These are phyloP conservation scores for Eupithecia dodoneata DNA, from an alignment of 2,888 invertebrate genomes.

Conservation along the genomic window DNA sequence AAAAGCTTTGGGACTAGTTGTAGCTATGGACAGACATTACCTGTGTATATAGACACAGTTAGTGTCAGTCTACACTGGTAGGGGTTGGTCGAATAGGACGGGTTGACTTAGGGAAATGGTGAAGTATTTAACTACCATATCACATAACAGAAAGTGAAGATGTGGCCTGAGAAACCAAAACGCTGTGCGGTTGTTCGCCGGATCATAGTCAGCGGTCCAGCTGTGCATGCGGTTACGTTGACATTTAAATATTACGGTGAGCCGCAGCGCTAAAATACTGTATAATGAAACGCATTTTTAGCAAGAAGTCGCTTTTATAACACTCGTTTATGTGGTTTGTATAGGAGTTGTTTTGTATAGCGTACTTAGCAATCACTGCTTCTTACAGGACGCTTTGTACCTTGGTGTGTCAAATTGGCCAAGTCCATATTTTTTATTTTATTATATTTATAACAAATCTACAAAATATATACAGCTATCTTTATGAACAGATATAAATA, in stretches of 20 bases:
- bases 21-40: neutral
- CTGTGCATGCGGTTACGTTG: too few relatives aligned
- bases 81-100: neutral
- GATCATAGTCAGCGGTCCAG: too few relatives aligned
- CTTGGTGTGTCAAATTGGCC: neutral
- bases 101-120: neutral
- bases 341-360: neutral
- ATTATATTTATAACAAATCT: neutral
- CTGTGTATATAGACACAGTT: neutral
- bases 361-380: neutral
- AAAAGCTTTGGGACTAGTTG: conserved; percentile 7
- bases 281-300: too few relatives aligned
- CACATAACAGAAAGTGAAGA: neutral
- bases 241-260: too few relatives aligned
- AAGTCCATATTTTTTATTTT: neutral
- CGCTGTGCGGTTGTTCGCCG: too few relatives aligned
- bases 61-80: neutral
- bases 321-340: neutral
- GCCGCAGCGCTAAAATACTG: too few relatives aligned
- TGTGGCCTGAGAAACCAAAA: neutral
- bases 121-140: neutral
- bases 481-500: neutral
- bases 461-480: too few relatives aligned
- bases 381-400: neutral
- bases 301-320: neutral